Percentiles rank a stretch among this genome's conserved stretches.
Conservation (phyloP, 2,113 vertebrate species). For the Nothocercus nigrocapillus region DNA sequence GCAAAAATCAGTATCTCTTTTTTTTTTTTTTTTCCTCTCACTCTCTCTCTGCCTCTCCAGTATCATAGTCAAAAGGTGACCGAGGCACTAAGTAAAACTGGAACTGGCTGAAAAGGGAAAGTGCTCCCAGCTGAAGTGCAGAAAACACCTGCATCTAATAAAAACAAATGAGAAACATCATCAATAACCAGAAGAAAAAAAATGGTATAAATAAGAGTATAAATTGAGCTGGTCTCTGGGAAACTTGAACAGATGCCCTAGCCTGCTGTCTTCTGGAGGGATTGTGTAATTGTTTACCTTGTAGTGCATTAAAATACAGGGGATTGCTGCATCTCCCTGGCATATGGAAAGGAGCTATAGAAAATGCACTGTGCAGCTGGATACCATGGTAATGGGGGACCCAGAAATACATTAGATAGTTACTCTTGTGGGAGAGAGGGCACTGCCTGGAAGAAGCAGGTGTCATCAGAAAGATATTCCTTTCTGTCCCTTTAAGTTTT, state of each 20-base stretch:
- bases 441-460: background rate
- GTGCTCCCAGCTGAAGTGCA: conserved; percentile 69
- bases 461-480: background rate
- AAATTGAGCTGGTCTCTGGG: conserved; percentile 52
- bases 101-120: conserved; percentile 69
- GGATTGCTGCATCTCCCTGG: background rate
- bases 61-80: conserved; percentile 66
- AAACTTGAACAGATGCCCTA: conserved; percentile 26
- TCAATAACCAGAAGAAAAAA: conserved; percentile 58
- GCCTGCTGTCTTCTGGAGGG: conserved; percentile 30
- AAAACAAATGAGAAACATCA: conserved; percentile 71
- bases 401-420: background rate
- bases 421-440: background rate
- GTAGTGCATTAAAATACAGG: conserved; percentile 8
- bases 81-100: conserved; percentile 50
- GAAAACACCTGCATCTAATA: conserved; percentile 74
- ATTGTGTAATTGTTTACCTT: conserved; percentile 50
- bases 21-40: background rate
- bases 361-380: background rate
- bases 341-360: background rate
- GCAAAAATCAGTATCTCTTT: conserved; percentile 46
- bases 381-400: background rate
- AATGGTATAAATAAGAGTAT: conserved; percentile 51
- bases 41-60: conserved; percentile 37
- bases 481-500: background rate